phyloP scores from a whole-genome alignment of 2,113 vertebrate species.

The Hippocampus abdominalis region DNA sequence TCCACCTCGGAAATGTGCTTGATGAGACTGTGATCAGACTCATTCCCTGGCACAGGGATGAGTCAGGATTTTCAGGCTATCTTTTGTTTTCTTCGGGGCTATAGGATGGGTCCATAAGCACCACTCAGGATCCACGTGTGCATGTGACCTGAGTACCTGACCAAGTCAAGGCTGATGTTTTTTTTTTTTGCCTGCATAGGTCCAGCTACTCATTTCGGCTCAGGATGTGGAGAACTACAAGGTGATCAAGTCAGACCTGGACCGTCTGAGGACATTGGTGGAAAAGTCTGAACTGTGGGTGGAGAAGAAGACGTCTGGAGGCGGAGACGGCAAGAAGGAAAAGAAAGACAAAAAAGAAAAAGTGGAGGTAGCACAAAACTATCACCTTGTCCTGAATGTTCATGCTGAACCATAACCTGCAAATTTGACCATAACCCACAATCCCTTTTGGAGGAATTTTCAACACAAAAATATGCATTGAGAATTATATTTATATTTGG shows the following conservation, averaged over 20 bases:
- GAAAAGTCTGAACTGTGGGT: conserved; percentile 98
- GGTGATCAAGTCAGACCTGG: conserved; percentile 89
- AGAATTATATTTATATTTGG: not conserved
- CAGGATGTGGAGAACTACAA: conserved; percentile 99
- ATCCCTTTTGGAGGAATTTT: not conserved
- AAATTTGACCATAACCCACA: not conserved
- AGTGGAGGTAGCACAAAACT: conserved; percentile 35
- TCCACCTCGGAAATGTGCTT: too few relatives aligned
- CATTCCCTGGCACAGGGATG: too few relatives aligned
- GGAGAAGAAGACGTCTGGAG: conserved; percentile 86
- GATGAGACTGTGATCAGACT: too few relatives aligned
- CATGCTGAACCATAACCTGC: not conserved
- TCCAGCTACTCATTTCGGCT: conserved; percentile 90
- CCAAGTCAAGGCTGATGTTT: not conserved
- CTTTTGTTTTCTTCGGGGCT: too few relatives aligned
- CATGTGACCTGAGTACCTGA: too few relatives aligned
- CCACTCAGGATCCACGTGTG: too few relatives aligned
- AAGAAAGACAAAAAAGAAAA: conserved; percentile 63
- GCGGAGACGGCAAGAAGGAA: conserved; percentile 69
- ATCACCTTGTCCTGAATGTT: not conserved
- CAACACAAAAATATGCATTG: not conserved
- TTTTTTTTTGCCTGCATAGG: conserved; percentile 60
- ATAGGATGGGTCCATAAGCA: too few relatives aligned
- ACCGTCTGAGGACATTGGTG: conserved; percentile 91
- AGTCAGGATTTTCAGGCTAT: too few relatives aligned